Evolutionary conservation across 1,140 invertebrate species (phyloP).

Genomic region (Dreissena polymorpha): DNA sequence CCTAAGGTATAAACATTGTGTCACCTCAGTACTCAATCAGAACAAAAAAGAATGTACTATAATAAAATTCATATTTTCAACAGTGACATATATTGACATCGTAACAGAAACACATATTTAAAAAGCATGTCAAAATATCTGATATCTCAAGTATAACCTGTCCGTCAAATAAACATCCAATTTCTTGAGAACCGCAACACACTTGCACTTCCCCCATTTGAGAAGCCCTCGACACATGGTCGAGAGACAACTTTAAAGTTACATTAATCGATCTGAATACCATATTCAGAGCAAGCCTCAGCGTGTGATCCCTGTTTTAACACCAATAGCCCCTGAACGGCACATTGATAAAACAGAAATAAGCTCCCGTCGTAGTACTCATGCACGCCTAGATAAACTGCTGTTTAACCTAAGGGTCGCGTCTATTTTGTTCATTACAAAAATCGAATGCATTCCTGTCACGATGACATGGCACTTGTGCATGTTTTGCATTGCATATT

Average conservation of each 20-base stretch:
- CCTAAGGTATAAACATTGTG: neutral
- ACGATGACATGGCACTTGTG: neutral
- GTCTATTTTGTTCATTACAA: neutral
- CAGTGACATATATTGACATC: neutral
- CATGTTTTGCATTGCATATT: neutral
- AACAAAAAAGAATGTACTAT: neutral
- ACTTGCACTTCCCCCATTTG: neutral
- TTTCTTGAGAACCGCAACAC: neutral
- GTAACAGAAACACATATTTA: neutral
- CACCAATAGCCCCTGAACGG: slow-evolving; percentile 22
- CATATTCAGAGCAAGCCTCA: slow-evolving; percentile 8
- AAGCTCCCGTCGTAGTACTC: slow-evolving; percentile 11
- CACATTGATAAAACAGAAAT: slow-evolving; percentile 53
- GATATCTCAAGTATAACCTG: neutral
- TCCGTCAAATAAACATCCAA: neutral
- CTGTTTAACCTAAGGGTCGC: neutral
- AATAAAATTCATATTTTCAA: neutral
- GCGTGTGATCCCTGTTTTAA: slow-evolving; percentile 44
- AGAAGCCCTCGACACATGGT: slow-evolving; percentile 30
- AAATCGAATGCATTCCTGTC: neutral
- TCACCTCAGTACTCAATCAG: neutral
- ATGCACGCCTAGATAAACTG: neutral
- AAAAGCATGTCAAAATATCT: neutral
- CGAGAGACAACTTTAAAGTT: slow-evolving; percentile 55
- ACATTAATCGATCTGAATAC: slow-evolving; percentile 54